phyloP scores from a whole-genome alignment of 2,113 vertebrate genomes.

The Dipodomys merriami region DNA sequence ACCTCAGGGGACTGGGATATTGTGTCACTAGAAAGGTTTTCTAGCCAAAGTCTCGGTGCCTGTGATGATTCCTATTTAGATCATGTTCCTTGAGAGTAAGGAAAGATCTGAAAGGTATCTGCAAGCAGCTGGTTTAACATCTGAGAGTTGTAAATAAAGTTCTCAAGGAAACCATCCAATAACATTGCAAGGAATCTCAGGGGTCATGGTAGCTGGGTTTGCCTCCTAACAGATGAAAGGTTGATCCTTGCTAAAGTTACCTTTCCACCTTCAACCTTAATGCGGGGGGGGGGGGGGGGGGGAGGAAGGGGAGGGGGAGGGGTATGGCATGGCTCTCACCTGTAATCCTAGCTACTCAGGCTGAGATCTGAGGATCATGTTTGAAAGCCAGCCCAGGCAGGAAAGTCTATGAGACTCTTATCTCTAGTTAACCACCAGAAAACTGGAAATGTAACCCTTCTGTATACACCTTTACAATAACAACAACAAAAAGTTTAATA shows the following conservation, averaged over 20 bases:
- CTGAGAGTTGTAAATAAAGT: slow-evolving; percentile 55
- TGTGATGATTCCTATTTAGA: slow-evolving; percentile 77
- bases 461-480: too few species aligned
- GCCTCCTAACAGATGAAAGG: slow-evolving; percentile 40
- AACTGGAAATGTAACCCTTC: too few species aligned
- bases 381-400: too few species aligned
- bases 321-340: too few species aligned
- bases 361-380: too few species aligned
- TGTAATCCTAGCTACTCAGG: too few species aligned
- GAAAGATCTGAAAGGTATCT: slow-evolving; percentile 63
- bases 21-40: slow-evolving; percentile 71
- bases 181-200: slow-evolving; percentile 47
- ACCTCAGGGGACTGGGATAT: slow-evolving; percentile 40
- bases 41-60: slow-evolving; percentile 67
- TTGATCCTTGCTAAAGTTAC: slow-evolving; percentile 40
- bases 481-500: too few species aligned
- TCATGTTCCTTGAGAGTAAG: slow-evolving; percentile 82
- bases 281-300: not conserved
- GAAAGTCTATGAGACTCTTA: too few species aligned
- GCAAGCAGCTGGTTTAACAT: slow-evolving; percentile 71
- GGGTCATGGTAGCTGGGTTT: slow-evolving; percentile 62
- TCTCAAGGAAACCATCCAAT: slow-evolving; percentile 60
- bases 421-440: too few species aligned
- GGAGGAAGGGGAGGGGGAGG: too few species aligned
- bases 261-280: slow-evolving; percentile 11